Conservation (phyloP, 2,113 vertebrate species). For the Hemiscyllium ocellatum region DNA sequence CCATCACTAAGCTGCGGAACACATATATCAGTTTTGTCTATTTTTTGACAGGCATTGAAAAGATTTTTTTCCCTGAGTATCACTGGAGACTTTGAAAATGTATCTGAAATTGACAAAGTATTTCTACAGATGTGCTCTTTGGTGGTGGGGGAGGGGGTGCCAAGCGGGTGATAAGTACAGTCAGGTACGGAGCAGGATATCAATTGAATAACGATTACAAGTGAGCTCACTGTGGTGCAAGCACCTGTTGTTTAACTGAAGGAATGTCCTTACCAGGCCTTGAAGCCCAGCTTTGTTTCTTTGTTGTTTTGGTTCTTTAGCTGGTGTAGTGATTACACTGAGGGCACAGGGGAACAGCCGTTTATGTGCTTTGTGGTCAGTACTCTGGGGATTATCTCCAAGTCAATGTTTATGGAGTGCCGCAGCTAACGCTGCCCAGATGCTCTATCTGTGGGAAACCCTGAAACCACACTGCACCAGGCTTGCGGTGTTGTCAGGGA, state of each 20-base stretch:
- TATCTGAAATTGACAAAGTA: neutral
- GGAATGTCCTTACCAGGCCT: constrained; percentile 13
- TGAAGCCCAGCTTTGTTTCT: neutral
- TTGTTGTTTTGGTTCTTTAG: constrained; percentile 19
- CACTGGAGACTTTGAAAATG: neutral
- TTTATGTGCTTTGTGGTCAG: constrained; percentile 40
- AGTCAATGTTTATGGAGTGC: constrained; percentile 49
- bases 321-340: constrained; percentile 26
- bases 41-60: neutral
- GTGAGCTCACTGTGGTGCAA: neutral
- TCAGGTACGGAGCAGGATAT: neutral
- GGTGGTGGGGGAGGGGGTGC: neutral
- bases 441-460: constrained; percentile 47
- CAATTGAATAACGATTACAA: constrained; percentile 17
- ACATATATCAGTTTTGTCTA: neutral
- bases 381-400: neutral
- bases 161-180: neutral
- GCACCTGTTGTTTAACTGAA: constrained; percentile 31
- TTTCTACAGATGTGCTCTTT: constrained; percentile 9
- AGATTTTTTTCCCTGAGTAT: neutral
- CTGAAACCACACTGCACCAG: constrained; percentile 38
- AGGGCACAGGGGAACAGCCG: constrained; percentile 18
- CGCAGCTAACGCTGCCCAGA: constrained; percentile 50
- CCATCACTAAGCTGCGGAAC: neutral
- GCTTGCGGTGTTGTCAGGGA: constrained; percentile 36